phyloP scores from a whole-genome alignment of 2,888 invertebrate genomes.

The Azorinus chamasolen region DNA sequence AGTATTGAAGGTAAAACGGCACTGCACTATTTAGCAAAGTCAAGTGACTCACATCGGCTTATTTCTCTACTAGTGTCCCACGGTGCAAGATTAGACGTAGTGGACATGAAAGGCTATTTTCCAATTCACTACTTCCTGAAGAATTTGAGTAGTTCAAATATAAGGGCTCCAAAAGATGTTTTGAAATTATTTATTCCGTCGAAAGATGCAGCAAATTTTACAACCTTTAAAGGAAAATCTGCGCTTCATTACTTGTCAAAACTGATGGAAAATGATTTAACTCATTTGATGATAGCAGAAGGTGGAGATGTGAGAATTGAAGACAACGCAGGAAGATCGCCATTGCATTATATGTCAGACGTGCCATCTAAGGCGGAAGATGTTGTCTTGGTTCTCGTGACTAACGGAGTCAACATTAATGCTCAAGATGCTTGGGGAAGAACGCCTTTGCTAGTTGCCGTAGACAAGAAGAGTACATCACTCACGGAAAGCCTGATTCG shows the following conservation, averaged over 20 bases:
- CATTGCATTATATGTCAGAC: slow-evolving; percentile 13
- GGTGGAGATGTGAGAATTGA: no score
- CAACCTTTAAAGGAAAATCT: neutral
- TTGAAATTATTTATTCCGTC: no score
- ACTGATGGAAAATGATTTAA: neutral
- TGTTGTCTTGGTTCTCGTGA: no score
- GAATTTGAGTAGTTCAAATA: neutral
- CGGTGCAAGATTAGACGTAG: neutral
- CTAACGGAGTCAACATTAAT: slow-evolving; percentile 10
- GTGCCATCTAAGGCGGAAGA: no score
- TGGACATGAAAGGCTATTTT: no score
- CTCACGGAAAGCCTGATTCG: no score
- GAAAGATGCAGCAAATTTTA: neutral
- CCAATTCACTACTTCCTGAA: no score
- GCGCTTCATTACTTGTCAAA: no score
- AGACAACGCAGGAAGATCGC: no score
- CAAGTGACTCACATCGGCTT: no score
- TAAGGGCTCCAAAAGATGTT: neutral
- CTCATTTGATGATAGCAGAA: neutral
- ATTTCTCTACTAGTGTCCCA: neutral
- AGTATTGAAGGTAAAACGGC: slow-evolving; percentile 2
- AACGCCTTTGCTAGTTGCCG: slow-evolving; percentile 8
- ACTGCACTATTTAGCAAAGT: no score
- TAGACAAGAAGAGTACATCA: slow-evolving; percentile 3
- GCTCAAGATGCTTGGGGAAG: no score